A percentile compares a stretch with the other conserved stretches of the same genome.
Conservation (phyloP, 2,888 invertebrate genomes). For the Salticus scenicus region DNA sequence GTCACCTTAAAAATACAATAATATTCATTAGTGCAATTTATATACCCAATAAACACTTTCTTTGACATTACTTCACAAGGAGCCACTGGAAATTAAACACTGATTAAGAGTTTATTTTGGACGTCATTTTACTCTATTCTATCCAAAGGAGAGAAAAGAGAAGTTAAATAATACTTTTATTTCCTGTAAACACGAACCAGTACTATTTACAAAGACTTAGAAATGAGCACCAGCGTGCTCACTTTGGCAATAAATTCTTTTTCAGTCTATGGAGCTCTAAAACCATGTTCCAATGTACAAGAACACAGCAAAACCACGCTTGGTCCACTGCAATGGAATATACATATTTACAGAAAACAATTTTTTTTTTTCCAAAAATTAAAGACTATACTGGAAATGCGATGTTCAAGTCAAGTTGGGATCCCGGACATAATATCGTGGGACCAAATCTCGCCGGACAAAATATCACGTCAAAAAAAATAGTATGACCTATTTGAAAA, state of each 20-base stretch:
- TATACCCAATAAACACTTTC: too few species aligned
- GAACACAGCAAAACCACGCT: neutral
- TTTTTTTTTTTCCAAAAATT: too few species aligned
- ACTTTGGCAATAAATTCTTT: slow-evolving; percentile 8
- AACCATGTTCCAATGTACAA: neutral
- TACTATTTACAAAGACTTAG: slow-evolving; percentile 28
- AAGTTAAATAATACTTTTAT: neutral
- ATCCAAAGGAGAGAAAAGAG: slow-evolving; percentile 51
- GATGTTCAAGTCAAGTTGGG: too few species aligned
- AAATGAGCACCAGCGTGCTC: slow-evolving; percentile 49
- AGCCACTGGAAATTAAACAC: slow-evolving; percentile 20
- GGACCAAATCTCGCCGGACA: too few species aligned
- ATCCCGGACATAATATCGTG: too few species aligned
- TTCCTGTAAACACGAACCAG: slow-evolving; percentile 21
- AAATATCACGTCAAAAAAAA: too few species aligned
- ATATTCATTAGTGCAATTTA: too few species aligned
- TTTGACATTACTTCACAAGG: neutral
- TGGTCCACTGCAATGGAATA: slow-evolving; percentile 50
- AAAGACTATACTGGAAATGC: too few species aligned
- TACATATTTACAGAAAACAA: slow-evolving; percentile 47
- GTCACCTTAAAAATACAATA: too few species aligned
- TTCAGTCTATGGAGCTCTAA: neutral
- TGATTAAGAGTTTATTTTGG: slow-evolving; percentile 35
- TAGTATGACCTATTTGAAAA: too few species aligned
- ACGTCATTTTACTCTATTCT: slow-evolving; percentile 64